Conservation (phyloP, 2,797 vertebrate species). For the Aplochiton taeniatus region DNA sequence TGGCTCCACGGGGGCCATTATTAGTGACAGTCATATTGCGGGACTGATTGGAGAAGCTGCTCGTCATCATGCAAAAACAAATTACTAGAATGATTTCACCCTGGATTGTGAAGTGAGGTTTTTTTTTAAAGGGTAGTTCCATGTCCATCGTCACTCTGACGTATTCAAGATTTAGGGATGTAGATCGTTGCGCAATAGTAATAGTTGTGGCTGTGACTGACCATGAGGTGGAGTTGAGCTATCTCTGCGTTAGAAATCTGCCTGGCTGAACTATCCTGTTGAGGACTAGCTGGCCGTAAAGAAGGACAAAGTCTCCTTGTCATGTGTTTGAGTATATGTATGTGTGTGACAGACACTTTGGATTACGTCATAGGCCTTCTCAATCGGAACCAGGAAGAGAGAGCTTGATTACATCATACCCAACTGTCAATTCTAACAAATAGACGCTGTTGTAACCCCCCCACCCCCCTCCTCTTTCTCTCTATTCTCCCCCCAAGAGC, state of each 20-base stretch:
- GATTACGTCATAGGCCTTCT: constrained; percentile 47
- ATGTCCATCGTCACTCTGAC: no score
- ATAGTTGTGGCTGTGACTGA: no score
- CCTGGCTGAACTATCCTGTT: constrained; percentile 14
- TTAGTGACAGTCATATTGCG: no score
- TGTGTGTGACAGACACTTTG: constrained; percentile 3
- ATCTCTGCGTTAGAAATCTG: constrained; percentile 26
- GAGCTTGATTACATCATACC: constrained; percentile 45
- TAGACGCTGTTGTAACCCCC: constrained; percentile 56
- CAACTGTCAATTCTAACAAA: constrained; percentile 26
- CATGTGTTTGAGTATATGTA: constrained; percentile 26
- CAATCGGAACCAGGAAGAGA: constrained; percentile 42
- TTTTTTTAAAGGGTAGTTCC: no score
- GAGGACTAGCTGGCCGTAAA: constrained; percentile 24
- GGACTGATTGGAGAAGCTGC: no score
- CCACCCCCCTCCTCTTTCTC: no score
- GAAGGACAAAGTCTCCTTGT: constrained; percentile 53
- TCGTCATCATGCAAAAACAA: no score
- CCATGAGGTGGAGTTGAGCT: constrained; percentile 4
- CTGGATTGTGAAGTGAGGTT: no score
- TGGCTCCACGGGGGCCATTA: no score
- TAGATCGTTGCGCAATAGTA: no score
- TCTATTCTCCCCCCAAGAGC: constrained; percentile 5
- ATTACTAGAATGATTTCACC: no score
- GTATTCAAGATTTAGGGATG: no score